Evolutionary conservation across 1,140 invertebrate species (phyloP), one percentile per base, ranked within the genome.

Genomic region (Solenopsis fugax): DNA sequence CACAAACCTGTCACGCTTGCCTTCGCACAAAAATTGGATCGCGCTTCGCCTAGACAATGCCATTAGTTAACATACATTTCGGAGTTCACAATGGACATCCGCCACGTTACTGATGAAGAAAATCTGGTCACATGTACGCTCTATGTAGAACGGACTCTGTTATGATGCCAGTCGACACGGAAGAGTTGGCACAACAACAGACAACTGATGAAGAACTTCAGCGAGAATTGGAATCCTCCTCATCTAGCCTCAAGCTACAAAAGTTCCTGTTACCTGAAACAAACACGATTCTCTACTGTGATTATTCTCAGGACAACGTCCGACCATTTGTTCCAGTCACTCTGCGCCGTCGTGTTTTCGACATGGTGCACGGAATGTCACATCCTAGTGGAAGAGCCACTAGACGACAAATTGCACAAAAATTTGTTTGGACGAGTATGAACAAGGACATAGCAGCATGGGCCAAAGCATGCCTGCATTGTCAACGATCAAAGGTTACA

Each of bases 381-480:
- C 80, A 72, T 3, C 67, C 56, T 1, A 72, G 80, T 7, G 54
- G 80, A 29, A 45, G 62, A 13, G 29, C 48, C 6, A 80, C 54
- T 16, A 45, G n/a, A 64, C 6, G 5, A 6, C 67, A 13, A 18
- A 60, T 60, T 6, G 24, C 34, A 2, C 13, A 58, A 4, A 69
- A 71, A n/a, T 81, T 81, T 10, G 52, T 81, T 1, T 81, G 64
- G 77, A 16, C 29, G 0, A 9, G 34, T 0, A 81, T 81, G 65
- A 81, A 81, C 4, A 56, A 67, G 6, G 52, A 69, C 16, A 58
- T 48, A 0, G 50, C 37, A 16, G 2, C 13, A 12, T 84, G 80
- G 67, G 41, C 29, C 0, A 58, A 60, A n/a, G n/a, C 54, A 0
- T 82, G 80, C 4, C 4, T 84, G 0, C 65, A 58, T 0, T 73